phyloP scores from a whole-genome alignment of 2,888 invertebrate genomes.

The Drosophila birchii region DNA sequence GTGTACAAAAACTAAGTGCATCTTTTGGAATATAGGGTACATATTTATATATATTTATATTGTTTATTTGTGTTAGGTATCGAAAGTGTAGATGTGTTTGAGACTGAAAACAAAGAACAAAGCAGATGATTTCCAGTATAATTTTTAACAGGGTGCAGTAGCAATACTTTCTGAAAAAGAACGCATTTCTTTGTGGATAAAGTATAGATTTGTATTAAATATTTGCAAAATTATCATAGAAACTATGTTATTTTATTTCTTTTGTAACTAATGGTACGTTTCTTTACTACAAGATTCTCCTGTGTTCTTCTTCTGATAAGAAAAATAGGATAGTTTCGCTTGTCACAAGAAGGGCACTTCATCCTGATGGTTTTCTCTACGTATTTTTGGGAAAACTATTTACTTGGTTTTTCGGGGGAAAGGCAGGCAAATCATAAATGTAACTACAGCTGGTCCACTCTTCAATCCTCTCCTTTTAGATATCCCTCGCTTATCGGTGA shows the following conservation, averaged over 20 bases:
- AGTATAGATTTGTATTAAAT: background rate
- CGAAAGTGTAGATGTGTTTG: background rate
- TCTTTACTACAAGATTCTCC: background rate
- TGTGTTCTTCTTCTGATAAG: background rate
- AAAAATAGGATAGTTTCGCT: background rate
- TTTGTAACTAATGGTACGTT: background rate
- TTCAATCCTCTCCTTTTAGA: background rate
- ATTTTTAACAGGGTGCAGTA: background rate
- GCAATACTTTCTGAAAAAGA: background rate
- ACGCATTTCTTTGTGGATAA: background rate
- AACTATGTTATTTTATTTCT: too few species aligned
- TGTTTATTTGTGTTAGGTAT: too few species aligned
- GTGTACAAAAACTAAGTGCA: background rate
- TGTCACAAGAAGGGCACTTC: background rate
- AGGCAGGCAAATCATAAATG: constrained; percentile 25
- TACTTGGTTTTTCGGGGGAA: background rate
- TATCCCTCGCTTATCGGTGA: background rate
- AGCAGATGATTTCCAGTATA: background rate
- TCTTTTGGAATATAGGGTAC: background rate
- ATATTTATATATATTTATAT: background rate
- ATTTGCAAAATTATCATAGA: background rate
- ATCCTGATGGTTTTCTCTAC: background rate
- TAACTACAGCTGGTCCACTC: background rate
- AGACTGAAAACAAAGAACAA: background rate
- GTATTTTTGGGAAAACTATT: constrained; percentile 1